These are phyloP conservation scores for Buceros bicornis DNA, from an alignment of 2,797 vertebrate species.

Conservation along the genomic window DNA sequence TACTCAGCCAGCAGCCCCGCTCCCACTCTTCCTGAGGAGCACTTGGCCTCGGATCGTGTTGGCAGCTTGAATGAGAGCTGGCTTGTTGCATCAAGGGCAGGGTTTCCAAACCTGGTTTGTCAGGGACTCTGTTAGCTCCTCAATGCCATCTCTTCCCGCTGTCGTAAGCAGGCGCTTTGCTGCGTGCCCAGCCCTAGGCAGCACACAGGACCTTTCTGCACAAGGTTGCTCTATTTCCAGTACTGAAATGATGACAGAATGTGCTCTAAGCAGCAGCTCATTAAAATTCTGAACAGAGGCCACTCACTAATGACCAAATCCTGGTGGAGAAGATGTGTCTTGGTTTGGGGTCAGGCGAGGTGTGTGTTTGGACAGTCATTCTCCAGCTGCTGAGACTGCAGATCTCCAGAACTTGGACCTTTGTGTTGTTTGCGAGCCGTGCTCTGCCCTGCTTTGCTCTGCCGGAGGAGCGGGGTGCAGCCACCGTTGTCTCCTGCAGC, in stretches of 20 bases:
- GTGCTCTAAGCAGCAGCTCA: background rate
- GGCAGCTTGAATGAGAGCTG: background rate
- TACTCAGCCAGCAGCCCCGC: background rate
- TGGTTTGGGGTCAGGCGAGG: background rate
- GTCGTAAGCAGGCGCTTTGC: background rate
- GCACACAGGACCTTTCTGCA: background rate
- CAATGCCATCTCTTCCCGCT: background rate
- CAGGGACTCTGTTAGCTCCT: background rate
- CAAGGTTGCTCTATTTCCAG: background rate
- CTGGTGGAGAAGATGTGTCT: background rate
- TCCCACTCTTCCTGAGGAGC: background rate
- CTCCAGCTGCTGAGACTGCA: background rate
- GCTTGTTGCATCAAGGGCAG: background rate
- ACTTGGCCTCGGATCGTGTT: background rate
- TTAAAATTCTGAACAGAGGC: background rate
- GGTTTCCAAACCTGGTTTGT: background rate
- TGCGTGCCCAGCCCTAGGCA: background rate
- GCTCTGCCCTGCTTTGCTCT: background rate
- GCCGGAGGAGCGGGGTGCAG: background rate
- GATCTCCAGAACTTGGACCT: background rate
- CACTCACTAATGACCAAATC: background rate
- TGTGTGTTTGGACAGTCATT: background rate
- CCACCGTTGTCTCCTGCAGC: background rate
- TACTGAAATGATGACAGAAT: conserved; percentile 7
- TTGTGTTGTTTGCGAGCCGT: background rate